Percentiles rank a stretch among this genome's conserved stretches.
phyloP scores from a whole-genome alignment of 2,888 invertebrate species.

The Amaurobius ferox region DNA sequence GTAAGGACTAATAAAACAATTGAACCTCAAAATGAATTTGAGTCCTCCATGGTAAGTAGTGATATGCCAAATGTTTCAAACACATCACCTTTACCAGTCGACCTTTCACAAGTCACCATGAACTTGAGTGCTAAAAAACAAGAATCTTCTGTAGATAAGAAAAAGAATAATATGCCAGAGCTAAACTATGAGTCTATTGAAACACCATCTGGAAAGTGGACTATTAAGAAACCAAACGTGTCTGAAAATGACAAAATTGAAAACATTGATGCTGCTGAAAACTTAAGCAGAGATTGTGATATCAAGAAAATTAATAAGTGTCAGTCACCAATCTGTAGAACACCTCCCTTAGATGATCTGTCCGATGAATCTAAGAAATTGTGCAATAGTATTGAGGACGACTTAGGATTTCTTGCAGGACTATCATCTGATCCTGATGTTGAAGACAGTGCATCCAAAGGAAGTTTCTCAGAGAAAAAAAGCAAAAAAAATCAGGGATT shows the following conservation, averaged over 20 bases:
- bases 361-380: constrained; percentile 68
- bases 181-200: constrained; percentile 56
- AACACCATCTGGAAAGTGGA: constrained; percentile 46
- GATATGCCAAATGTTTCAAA: constrained; percentile 24
- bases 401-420: constrained; percentile 70
- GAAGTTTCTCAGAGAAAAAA: constrained; percentile 61
- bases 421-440: constrained; percentile 62
- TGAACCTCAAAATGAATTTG: constrained; percentile 14
- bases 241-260: background rate
- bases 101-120: constrained; percentile 48
- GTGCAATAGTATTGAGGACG: constrained; percentile 71
- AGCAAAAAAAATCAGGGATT: constrained; percentile 62
- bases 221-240: constrained; percentile 29
- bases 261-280: constrained; percentile 16
- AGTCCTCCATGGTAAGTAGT: constrained; percentile 14
- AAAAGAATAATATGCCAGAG: constrained; percentile 48
- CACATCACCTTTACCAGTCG: constrained; percentile 58
- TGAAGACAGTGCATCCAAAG: constrained; percentile 64
- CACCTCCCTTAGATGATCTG: constrained; percentile 64
- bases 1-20: constrained; percentile 20
- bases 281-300: constrained; percentile 19
- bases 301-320: constrained; percentile 30
- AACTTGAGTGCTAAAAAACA: constrained; percentile 32
- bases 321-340: constrained; percentile 40
- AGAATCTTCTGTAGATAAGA: constrained; percentile 28